Percentiles rank a stretch among this genome's conserved stretches.
phyloP scores from a whole-genome alignment of 2,888 invertebrate genomes.

The Euphydryas editha region DNA sequence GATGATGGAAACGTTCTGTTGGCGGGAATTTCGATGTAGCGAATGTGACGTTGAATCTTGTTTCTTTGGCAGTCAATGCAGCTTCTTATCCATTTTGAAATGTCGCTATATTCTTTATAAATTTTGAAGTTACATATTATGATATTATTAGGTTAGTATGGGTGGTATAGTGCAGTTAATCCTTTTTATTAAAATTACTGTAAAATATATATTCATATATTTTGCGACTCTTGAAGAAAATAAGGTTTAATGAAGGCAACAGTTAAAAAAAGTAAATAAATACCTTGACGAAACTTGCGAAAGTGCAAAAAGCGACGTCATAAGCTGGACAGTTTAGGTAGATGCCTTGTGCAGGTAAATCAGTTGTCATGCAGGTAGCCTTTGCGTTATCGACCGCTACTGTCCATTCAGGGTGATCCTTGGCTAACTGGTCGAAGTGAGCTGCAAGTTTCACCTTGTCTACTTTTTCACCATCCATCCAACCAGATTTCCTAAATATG shows the following conservation, averaged over 20 bases:
- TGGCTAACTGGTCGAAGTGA: constrained; percentile 55
- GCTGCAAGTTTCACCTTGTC: constrained; percentile 53
- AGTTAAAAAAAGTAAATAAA: constrained; percentile 16
- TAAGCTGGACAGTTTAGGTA: constrained; percentile 63
- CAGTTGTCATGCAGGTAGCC: constrained; percentile 51
- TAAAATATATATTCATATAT: too few relatives aligned
- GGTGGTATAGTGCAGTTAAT: too few relatives aligned
- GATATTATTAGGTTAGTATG: too few relatives aligned
- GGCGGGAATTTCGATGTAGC: too few relatives aligned
- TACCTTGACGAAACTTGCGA: constrained; percentile 61
- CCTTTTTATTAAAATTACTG: too few relatives aligned
- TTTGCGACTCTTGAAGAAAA: too few relatives aligned
- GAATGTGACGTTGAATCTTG: too few relatives aligned
- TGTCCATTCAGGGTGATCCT: constrained; percentile 58
- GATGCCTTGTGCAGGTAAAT: constrained; percentile 58
- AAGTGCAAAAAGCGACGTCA: constrained; percentile 59
- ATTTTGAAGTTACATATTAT: too few relatives aligned
- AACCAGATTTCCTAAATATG: constrained; percentile 58
- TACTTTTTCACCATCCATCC: constrained; percentile 53
- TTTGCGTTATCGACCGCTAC: constrained; percentile 55
- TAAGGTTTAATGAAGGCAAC: too few relatives aligned
- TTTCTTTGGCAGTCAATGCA: background rate
- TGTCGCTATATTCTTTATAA: too few relatives aligned
- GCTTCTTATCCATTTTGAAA: too few relatives aligned
- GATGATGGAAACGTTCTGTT: too few relatives aligned